Evolutionary conservation across 2,113 vertebrate species (phyloP), one percentile per base, ranked within the genome.

Genomic region (Penelope pileata): DNA sequence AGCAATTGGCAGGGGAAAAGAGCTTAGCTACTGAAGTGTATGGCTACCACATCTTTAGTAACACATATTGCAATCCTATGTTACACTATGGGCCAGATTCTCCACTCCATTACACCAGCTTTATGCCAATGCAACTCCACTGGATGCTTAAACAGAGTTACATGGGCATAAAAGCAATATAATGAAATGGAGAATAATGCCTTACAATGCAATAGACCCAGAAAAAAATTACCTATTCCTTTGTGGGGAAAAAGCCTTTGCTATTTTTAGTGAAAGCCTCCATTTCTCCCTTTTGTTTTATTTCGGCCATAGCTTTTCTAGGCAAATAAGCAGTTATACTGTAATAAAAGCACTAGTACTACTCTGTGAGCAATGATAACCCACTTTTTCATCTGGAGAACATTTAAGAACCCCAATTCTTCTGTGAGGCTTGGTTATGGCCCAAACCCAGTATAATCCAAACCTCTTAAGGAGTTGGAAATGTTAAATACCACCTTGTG

Each of bases 71-170:
- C 56, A 88, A 32, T 58, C 30, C 56, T 91, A 53, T 45, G 43
- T 63, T 36, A 75, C 76, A 53, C 72, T 54, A n/a, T 0, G 6
- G 76, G 68, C 56, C 5, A 18, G 79, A 75, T 78, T 84, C 94
- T 93, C 66, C 22, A 56, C 64, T 82, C 56, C 60, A 78, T 88
- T 90, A 84, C 86, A 91, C 48, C 69, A 84, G 56, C 78, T 94
- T 91, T 90, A 90, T 4, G 12, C 83, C 91, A 66, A 81, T 64
- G 64, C 83, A 93, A 91, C 72, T 88, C 87, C 48, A 75, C 47
- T 88, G 88, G 88, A 90, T 92, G 64, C 93, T 96, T 86, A 95
- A 96, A 82, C 15, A 90, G 91, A 91, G 76, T 84, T 94, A 95
- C 69, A 82, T 1, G 7, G 51, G 80, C 91, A 95, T 96, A 94